These are phyloP conservation scores for Trogon melanurus DNA, from an alignment of 2,113 vertebrate genomes.

Conservation along the genomic window DNA sequence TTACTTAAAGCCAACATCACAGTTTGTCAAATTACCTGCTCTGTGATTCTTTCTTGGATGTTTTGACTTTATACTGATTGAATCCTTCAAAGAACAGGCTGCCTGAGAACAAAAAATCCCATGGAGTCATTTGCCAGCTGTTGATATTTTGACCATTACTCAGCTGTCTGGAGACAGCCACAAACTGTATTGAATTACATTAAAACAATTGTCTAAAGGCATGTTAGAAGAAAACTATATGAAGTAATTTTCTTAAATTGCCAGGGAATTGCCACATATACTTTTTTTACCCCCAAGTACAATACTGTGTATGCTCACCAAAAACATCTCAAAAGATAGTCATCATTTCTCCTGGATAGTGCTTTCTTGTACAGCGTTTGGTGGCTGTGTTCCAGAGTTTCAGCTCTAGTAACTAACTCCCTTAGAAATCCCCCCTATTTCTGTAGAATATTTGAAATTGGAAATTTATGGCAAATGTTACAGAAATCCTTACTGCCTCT, in stretches of 20 bases:
- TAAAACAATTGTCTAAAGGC: slow-evolving; percentile 56
- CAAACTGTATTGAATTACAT: slow-evolving; percentile 72
- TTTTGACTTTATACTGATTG: slow-evolving; percentile 67
- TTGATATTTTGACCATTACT: slow-evolving; percentile 75
- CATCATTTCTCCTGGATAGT: not conserved
- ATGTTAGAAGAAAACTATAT: slow-evolving; percentile 60
- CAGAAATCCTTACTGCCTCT: not conserved
- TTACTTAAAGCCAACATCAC: slow-evolving; percentile 71
- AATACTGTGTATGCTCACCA: not conserved
- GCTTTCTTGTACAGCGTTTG: not conserved
- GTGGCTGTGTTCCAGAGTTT: not conserved
- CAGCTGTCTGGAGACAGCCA: slow-evolving; percentile 78
- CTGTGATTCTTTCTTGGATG: slow-evolving; percentile 59
- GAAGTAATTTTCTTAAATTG: slow-evolving; percentile 45
- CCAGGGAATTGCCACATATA: slow-evolving; percentile 17
- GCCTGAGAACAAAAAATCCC: slow-evolving; percentile 19
- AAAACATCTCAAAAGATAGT: not conserved
- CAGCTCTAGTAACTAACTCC: not conserved
- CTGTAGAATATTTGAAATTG: not conserved
- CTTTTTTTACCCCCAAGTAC: not conserved
- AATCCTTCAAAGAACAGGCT: slow-evolving; percentile 70
- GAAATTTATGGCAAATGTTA: not conserved
- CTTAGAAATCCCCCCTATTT: not conserved
- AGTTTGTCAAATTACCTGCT: slow-evolving; percentile 76
- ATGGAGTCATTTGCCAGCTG: slow-evolving; percentile 72